Percentiles rank a stretch among this genome's conserved stretches.
phyloP scores from a whole-genome alignment of 2,888 invertebrate species.

The Hyposoter didymator region DNA sequence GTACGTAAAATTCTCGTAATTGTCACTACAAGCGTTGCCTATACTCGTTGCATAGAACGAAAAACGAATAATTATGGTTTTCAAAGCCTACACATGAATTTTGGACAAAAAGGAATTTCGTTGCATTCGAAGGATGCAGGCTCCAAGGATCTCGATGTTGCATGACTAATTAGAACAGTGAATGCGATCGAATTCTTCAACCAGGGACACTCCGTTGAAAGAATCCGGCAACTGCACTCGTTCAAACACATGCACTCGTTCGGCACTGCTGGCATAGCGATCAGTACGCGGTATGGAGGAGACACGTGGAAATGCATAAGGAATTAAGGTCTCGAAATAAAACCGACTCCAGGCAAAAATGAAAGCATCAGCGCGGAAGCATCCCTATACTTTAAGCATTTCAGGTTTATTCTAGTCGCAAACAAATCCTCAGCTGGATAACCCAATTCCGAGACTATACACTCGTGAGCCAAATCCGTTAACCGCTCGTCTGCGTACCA shows the following conservation, averaged over 20 bases:
- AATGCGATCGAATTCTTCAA: not conserved
- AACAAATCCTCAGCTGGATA: slow-evolving; percentile 35
- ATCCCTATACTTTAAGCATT: slow-evolving; percentile 22
- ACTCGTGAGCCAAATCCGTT: slow-evolving; percentile 10
- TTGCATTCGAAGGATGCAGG: too few relatives aligned
- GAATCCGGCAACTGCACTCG: not conserved
- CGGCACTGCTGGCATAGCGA: not conserved
- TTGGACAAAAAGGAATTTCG: too few relatives aligned
- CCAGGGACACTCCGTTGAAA: not conserved
- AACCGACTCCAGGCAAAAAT: not conserved
- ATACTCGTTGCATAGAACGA: too few relatives aligned
- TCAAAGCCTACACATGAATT: too few relatives aligned
- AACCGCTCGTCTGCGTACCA: slow-evolving; percentile 12
- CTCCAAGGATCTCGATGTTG: too few relatives aligned
- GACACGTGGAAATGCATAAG: not conserved
- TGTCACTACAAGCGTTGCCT: too few relatives aligned
- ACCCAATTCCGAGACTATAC: slow-evolving; percentile 19
- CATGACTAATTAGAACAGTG: not conserved
- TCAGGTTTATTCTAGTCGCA: slow-evolving; percentile 40
- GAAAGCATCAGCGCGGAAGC: not conserved
- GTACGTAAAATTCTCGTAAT: too few relatives aligned
- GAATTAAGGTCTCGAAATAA: not conserved
- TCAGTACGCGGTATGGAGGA: not conserved
- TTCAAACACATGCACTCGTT: not conserved
- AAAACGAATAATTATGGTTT: too few relatives aligned